A percentile compares a stretch with the other conserved stretches of the same genome.
phyloP scores from a whole-genome alignment of 2,797 vertebrate genomes.

The Bovichtus variegatus region DNA sequence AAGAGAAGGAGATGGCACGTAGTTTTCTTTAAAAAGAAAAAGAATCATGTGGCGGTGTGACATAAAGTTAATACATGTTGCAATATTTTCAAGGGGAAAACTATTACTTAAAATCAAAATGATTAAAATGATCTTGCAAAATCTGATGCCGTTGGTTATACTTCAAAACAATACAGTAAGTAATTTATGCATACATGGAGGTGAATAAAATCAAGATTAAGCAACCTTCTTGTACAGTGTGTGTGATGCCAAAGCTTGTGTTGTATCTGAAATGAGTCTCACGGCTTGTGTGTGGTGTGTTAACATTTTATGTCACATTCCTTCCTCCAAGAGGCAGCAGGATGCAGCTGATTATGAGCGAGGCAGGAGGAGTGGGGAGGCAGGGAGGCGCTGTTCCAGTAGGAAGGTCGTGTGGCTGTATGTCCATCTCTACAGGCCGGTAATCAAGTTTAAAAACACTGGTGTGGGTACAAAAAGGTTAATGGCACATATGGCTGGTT shows the following conservation, averaged over 20 bases:
- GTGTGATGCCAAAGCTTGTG: not conserved
- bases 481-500: slow-evolving; percentile 57
- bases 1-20: not conserved
- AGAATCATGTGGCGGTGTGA: not conserved
- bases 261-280: slow-evolving; percentile 12
- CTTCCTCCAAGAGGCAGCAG: slow-evolving; percentile 84
- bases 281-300: slow-evolving; percentile 41
- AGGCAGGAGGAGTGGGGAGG: slow-evolving; percentile 14
- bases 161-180: not conserved
- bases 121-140: not conserved
- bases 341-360: slow-evolving; percentile 65
- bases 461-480: slow-evolving; percentile 49
- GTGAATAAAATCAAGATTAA: not conserved
- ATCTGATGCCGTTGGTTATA: not conserved
- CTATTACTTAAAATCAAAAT: not conserved
- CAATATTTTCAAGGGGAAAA: slow-evolving; percentile 8
- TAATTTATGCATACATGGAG: not conserved
- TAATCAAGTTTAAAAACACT: slow-evolving; percentile 61
- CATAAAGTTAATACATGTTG: not conserved
- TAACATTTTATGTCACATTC: slow-evolving; percentile 73
- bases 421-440: slow-evolving; percentile 55
- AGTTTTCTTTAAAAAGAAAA: not conserved
- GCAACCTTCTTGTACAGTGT: not conserved
- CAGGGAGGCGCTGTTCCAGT: slow-evolving; percentile 11
- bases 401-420: slow-evolving; percentile 6